These are phyloP conservation scores for Noctua pronuba DNA, from an alignment of 2,888 invertebrate genomes.

Conservation along the genomic window DNA sequence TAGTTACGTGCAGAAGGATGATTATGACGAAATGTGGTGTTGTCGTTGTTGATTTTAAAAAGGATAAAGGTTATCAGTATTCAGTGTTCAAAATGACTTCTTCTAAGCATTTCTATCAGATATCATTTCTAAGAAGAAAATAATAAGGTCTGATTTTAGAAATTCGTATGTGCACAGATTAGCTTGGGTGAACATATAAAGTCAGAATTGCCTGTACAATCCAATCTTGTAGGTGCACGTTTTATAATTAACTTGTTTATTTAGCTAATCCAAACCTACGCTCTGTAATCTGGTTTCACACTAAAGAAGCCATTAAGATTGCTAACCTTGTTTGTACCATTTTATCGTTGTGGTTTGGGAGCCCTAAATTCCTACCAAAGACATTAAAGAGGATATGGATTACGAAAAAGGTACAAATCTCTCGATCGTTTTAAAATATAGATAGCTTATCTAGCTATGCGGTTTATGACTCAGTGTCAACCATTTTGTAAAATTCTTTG, in stretches of 20 bases:
- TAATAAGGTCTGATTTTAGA: not conserved
- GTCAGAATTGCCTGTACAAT: not conserved
- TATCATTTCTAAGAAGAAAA: not conserved
- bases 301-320: constrained; percentile 30
- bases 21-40: not conserved
- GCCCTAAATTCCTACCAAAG: constrained; percentile 25
- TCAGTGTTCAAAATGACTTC: not conserved
- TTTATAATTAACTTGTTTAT: constrained; percentile 16
- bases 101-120: not conserved
- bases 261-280: constrained; percentile 16
- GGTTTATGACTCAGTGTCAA: constrained; percentile 36
- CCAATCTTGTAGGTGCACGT: not conserved
- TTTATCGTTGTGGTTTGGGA: constrained; percentile 25
- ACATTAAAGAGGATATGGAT: constrained; percentile 28
- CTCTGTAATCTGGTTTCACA: constrained; percentile 1
- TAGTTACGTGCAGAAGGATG: not conserved
- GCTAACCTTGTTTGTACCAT: constrained; percentile 17
- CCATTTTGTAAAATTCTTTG: constrained; percentile 15
- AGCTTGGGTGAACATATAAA: not conserved
- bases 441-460: not conserved
- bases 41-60: not conserved
- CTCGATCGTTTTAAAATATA: constrained; percentile 1
- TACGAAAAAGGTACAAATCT: constrained; percentile 9
- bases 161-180: not conserved
- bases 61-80: not conserved